Evolutionary conservation across 1,140 invertebrate genomes (phyloP), one percentile per base, ranked within the genome.

Genomic region (Achatina immaculata): DNA sequence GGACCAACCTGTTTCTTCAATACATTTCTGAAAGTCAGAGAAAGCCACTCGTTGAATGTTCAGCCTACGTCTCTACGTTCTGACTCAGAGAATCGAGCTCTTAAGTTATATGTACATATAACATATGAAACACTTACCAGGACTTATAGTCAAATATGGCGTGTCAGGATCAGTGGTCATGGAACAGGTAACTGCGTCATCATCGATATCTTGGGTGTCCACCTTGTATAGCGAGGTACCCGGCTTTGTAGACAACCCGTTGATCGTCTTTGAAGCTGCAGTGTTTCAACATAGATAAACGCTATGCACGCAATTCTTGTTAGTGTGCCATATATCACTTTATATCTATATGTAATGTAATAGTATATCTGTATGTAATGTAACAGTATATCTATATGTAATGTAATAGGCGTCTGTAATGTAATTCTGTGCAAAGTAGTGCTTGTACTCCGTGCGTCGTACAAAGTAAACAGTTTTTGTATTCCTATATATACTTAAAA

Each of bases 141-240:
- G 16, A 19, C 51, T 65, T 24, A 69, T 78, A 19, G 7, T 48
- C 1, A 78, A 28, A 42, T 69, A 48, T 4, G 38, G 16, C 28
- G 58, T 78, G 6, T 19, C 14, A 7, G 77, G 77, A 34, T 69
- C 51, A 28, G 40, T 45, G 4, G 62, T 6, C 65, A 69, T 69
- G 3, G 77, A 69, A 65, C 45, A 78, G 65, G 43, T 69, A 14
- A 78, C 48, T 31, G 77, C 62, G 36, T 78, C 77, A n/a, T 65
- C 77, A 38, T 78, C 65, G 31, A 58, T 66, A 36, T 78, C 77
- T 24, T 6, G 48, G 19, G 65, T 48, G 34, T 9, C 24, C 0
- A 78, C 77, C 11, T 16, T 69, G 38, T 78, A 78, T 19, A 78
- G 40, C 6, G 42, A 0, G 9, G 9, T 34, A 19, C 77, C 65